Percentiles rank a stretch among this genome's conserved stretches.
Conservation (phyloP, 2,113 vertebrate genomes). For the Cryptotis parvus region DNA sequence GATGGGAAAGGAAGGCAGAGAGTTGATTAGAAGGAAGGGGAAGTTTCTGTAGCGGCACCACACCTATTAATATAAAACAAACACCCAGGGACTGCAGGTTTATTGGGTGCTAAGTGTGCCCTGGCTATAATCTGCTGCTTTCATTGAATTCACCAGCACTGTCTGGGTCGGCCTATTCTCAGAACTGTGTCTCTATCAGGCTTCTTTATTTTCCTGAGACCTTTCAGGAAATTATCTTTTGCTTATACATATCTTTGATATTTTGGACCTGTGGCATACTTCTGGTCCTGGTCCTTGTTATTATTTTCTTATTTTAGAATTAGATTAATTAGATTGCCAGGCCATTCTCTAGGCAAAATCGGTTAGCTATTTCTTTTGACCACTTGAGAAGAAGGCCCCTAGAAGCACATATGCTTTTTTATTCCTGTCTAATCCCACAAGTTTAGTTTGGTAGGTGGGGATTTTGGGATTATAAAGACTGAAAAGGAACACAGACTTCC, state of each 20-base stretch:
- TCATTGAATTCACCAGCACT: conserved; percentile 20
- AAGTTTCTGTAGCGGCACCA: background rate
- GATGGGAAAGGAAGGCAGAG: conserved; percentile 53
- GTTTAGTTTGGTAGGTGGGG: no score
- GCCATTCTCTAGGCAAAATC: background rate
- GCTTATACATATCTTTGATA: conserved; percentile 26
- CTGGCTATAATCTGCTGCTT: conserved; percentile 12
- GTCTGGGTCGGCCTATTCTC: background rate
- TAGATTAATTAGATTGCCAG: conserved; percentile 28
- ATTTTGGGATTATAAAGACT: background rate
- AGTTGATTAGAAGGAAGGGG: conserved; percentile 38
- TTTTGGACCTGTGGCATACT: background rate
- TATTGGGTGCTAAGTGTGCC: conserved; percentile 71
- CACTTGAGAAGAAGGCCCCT: background rate
- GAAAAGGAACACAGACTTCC: conserved; percentile 35
- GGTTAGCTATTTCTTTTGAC: background rate
- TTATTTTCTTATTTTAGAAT: conserved; percentile 51
- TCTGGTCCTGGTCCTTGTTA: background rate
- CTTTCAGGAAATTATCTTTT: conserved; percentile 35
- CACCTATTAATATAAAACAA: conserved; percentile 59
- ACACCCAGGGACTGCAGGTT: conserved; percentile 42
- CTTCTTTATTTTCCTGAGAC: conserved; percentile 39
- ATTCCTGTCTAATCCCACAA: background rate
- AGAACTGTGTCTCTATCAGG: conserved; percentile 7
- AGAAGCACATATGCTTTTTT: background rate